Conservation (phyloP, 2,888 invertebrate genomes). For the Eupeodes luniger region DNA sequence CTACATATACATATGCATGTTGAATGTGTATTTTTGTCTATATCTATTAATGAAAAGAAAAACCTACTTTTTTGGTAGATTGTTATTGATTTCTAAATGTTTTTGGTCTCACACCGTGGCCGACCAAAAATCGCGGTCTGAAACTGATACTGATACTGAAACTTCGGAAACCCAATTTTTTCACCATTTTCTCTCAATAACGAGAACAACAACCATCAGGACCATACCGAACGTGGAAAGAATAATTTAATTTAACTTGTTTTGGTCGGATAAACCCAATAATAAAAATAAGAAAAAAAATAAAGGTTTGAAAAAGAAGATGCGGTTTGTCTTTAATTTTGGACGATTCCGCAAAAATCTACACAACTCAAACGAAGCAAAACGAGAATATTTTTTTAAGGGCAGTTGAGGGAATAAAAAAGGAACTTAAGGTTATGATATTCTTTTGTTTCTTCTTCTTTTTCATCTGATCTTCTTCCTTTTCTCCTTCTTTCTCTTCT, state of each 20-base stretch:
- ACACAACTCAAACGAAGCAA: constrained; percentile 14
- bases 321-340: constrained; percentile 55
- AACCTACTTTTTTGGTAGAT: constrained; percentile 41
- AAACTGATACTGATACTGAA: not conserved
- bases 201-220: not conserved
- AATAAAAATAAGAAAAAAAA: constrained; percentile 39
- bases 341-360: constrained; percentile 35
- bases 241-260: constrained; percentile 47
- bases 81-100: constrained; percentile 50
- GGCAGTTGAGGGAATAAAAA: constrained; percentile 2
- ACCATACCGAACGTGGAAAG: not conserved
- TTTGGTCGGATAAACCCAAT: constrained; percentile 31
- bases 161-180: not conserved
- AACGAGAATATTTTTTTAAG: not conserved
- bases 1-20: not conserved
- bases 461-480: not conserved
- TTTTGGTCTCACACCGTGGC: not conserved
- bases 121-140: not conserved
- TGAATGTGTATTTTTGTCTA: constrained; percentile 22
- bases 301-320: constrained; percentile 32
- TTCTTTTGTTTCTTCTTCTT: constrained; percentile 26
- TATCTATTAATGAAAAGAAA: constrained; percentile 23
- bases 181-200: not conserved
- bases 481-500: constrained; percentile 7
- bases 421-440: constrained; percentile 21